Evolutionary conservation across 2,797 vertebrate genomes (phyloP).

Genomic region (Xenopus petersii): DNA sequence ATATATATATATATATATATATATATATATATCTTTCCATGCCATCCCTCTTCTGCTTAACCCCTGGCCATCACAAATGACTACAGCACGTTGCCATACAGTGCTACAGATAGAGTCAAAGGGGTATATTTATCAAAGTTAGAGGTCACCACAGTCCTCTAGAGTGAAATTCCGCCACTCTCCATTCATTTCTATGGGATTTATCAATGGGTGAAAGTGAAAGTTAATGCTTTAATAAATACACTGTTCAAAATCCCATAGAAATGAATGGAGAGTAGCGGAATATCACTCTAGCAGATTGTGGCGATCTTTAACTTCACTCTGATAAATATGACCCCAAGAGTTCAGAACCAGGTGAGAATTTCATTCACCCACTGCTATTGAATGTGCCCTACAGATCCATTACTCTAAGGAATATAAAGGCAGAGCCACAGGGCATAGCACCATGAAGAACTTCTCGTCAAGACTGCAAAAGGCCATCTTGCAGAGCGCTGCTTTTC

Average conservation of each 20-base stretch:
- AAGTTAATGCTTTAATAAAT: no score
- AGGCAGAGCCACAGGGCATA: conserved; percentile 34
- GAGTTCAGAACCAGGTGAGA: background rate
- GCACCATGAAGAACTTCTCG: conserved; percentile 26
- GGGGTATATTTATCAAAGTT: no score
- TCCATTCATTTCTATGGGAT: no score
- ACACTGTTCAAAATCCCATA: no score
- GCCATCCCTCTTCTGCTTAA: background rate
- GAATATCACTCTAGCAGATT: no score
- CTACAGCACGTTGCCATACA: background rate
- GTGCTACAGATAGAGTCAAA: no score
- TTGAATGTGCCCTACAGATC: conserved; percentile 10
- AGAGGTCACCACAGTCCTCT: no score
- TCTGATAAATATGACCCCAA: no score
- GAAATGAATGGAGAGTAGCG: no score
- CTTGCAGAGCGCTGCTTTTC: background rate
- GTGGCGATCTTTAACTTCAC: no score
- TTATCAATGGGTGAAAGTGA: no score
- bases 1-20: background rate
- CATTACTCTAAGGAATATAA: conserved; percentile 10
- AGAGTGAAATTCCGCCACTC: no score
- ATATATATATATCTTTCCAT: background rate
- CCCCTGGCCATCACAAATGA: background rate
- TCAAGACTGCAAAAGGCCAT: background rate
- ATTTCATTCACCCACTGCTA: background rate